Percentiles rank a stretch among this genome's conserved stretches.
These are phyloP conservation scores for Oreochromis tanganicae DNA, from an alignment of 2,113 vertebrate genomes.

Conservation along the genomic window DNA sequence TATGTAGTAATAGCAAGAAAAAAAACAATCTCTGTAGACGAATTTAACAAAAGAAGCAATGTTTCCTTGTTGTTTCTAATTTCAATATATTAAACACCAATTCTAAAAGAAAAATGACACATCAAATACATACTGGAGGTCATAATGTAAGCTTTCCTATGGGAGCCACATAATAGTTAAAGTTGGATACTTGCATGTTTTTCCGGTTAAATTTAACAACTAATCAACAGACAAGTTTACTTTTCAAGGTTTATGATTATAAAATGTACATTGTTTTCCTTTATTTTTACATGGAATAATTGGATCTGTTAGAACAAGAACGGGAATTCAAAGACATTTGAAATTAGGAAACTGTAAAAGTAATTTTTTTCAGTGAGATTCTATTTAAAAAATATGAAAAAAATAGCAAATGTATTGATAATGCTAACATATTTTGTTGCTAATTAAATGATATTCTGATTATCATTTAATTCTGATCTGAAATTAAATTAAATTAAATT, in stretches of 20 bases:
- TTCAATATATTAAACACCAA: neutral
- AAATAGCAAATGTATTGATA: neutral
- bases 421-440: neutral
- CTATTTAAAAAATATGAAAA: neutral
- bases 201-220: neutral
- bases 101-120: neutral
- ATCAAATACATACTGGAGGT: neutral
- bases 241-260: neutral
- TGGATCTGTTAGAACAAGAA: neutral
- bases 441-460: neutral
- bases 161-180: neutral
- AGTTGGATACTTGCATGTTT: neutral
- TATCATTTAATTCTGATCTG: no score
- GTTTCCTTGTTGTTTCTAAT: neutral
- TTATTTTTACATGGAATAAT: neutral
- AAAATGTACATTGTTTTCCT: neutral
- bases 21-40: neutral
- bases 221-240: neutral
- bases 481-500: neutral
- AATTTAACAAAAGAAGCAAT: neutral
- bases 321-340: accelerated
- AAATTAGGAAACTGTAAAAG: accelerated
- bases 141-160: neutral
- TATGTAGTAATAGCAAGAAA: neutral
- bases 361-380: neutral